phyloP scores from a whole-genome alignment of 2,113 vertebrate species.

The Lucifuga dentata region DNA sequence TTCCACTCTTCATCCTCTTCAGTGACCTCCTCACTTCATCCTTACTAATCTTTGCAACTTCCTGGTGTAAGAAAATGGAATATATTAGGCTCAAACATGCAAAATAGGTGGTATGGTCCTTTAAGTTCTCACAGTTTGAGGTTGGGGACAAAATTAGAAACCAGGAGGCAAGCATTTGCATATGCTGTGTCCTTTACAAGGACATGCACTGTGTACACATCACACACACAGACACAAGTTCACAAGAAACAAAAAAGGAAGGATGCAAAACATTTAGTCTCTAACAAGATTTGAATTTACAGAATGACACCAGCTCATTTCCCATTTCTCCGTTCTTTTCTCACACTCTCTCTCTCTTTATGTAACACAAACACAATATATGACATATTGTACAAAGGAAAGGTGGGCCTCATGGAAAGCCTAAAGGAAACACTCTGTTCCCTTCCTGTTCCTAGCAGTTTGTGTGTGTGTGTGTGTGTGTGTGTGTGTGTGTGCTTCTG shows the following conservation, averaged over 20 bases:
- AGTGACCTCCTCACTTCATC: too few species aligned
- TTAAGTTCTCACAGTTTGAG: too few species aligned
- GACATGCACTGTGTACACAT: conserved; percentile 4
- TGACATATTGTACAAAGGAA: conserved; percentile 60
- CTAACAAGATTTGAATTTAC: not conserved
- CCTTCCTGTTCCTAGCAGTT: conserved; percentile 66
- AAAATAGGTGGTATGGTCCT: too few species aligned
- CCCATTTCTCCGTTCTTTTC: not conserved
- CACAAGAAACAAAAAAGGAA: not conserved
- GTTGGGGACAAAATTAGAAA: conserved; percentile 28
- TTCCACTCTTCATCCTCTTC: too few species aligned
- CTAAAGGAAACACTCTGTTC: conserved; percentile 76
- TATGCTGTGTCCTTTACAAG: not conserved
- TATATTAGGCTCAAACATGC: too few species aligned
- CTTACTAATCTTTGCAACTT: too few species aligned
- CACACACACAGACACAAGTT: conserved; percentile 1
- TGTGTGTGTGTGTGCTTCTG: conserved; percentile 20
- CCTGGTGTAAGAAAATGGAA: too few species aligned
- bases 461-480: conserved; percentile 42
- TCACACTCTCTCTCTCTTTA: not conserved
- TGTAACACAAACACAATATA: conserved; percentile 18
- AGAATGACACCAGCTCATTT: conserved; percentile 6
- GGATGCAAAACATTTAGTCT: not conserved
- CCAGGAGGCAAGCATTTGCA: not conserved
- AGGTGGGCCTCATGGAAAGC: conserved; percentile 66